Evolutionary conservation across 2,888 invertebrate species (phyloP), one percentile per base, ranked within the genome.

Genomic region (Matsumyia berberina): DNA sequence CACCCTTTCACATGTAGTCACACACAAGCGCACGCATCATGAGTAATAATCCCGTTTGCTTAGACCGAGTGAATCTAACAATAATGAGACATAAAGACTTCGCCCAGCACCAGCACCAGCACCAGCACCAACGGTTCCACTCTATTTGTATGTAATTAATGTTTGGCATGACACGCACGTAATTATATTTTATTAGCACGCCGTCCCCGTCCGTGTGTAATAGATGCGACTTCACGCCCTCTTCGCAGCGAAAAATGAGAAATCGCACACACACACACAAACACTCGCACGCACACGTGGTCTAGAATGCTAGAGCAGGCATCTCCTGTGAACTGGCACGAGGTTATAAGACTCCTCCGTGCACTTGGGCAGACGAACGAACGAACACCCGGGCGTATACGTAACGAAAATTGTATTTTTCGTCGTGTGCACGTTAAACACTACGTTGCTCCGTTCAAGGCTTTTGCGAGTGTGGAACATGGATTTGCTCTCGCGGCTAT

Each of bases 121-220:
- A 19, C 12, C 24, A 8, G 24, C 53, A 17, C 12, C 57, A 49
- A 51, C 62, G 57, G 55, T 51, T 77, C 64, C 58, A 66, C 51
- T 74, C 49, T 57, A 60, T 79, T 79, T 69, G 67, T 69, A 51
- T 31, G 55, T 83, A 79, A 83, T 83, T 83, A 83, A 69, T 74
- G 78, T 62, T 73, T 58, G 57, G 73, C 78, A 83, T 69, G 79
- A 79, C 83, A 83, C 83, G 79, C 78, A 83, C 78, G 73, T 83
- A 79, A 79, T 69, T 79, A 74, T 83, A 62, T 74, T 74, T 79
- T 83, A 73, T 83, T 79, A 83, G 69, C 49, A 78, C 67, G 60
- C 53, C 42, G 33, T 62, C 39, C 49, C 49, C 5, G 31, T 12
- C n/a, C 35, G 46, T 37, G 37, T 51, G 49, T 58, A 70, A 64